These are phyloP conservation scores for Chamaetylas fuelleborni DNA, from an alignment of 2,113 vertebrate genomes.

Conservation along the genomic window DNA sequence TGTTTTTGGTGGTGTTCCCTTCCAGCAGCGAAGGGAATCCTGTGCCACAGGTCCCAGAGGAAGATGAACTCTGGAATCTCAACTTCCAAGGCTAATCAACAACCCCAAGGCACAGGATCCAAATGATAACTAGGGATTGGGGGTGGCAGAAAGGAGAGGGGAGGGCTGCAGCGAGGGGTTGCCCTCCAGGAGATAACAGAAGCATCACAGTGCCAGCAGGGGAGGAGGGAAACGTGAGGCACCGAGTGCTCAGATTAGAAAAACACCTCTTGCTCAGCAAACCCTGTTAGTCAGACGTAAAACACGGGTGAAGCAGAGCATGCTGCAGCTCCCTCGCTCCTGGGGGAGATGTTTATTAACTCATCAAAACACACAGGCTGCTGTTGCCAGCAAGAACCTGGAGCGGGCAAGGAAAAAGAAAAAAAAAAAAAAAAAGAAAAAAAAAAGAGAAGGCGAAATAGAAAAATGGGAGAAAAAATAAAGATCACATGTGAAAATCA, in stretches of 20 bases:
- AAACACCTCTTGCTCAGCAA: constrained; percentile 19
- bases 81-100: not conserved
- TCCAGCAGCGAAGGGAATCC: not conserved
- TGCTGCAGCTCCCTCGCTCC: not conserved
- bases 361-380: constrained; percentile 12
- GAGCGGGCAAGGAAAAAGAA: not conserved
- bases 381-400: constrained; percentile 6
- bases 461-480: not conserved
- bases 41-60: not conserved
- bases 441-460: rapidly evolving
- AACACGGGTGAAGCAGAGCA: constrained; percentile 7
- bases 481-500: not conserved
- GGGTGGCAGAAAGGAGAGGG: not conserved
- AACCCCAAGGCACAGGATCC: not conserved
- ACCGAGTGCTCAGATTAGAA: not conserved
- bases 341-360: constrained; percentile 53
- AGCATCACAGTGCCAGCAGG: not conserved
- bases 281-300: not conserved
- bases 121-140: not conserved
- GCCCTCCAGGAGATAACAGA: not conserved
- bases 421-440: too few relatives aligned
- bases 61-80: not conserved
- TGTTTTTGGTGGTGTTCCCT: not conserved
- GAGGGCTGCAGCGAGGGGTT: rapidly evolving
- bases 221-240: not conserved